Percentiles rank a stretch among this genome's conserved stretches.
Conservation (phyloP, 2,888 invertebrate species). For the Crossocerus cetratus region DNA sequence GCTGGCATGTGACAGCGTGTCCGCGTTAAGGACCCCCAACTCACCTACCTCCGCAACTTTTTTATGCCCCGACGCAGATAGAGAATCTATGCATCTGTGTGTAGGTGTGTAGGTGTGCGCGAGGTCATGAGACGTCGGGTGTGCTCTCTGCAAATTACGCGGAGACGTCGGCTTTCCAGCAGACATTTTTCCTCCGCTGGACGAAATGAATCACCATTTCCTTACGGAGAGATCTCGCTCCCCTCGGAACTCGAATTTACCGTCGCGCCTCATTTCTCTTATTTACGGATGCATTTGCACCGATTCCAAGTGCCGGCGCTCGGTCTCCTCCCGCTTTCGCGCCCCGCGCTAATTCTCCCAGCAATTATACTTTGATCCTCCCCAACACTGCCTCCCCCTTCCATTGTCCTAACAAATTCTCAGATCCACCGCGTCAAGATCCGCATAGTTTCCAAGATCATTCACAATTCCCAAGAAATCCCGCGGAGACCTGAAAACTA, state of each 20-base stretch:
- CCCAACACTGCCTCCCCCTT: not conserved
- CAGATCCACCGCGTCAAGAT: too few species aligned
- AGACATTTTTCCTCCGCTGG: constrained; percentile 53
- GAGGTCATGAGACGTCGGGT: constrained; percentile 48
- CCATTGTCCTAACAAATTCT: not conserved
- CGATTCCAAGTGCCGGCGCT: constrained; percentile 29
- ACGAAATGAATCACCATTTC: constrained; percentile 56
- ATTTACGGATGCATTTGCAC: constrained; percentile 53
- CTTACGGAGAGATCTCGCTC: constrained; percentile 19
- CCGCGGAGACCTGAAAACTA: too few species aligned
- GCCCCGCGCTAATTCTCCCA: not conserved
- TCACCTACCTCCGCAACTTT: constrained; percentile 39
- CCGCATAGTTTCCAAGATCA: not conserved
- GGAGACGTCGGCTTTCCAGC: constrained; percentile 46
- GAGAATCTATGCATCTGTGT: too few species aligned
- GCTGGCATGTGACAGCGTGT: constrained; percentile 46
- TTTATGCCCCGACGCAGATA: constrained; percentile 10
- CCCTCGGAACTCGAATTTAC: constrained; percentile 45
- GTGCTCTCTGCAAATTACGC: constrained; percentile 48
- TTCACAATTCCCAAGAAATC: not conserved
- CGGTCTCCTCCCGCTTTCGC: not conserved
- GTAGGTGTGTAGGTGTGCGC: constrained; percentile 24
- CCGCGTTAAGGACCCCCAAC: constrained; percentile 51
- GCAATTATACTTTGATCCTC: not conserved
- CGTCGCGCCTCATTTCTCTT: constrained; percentile 53